A percentile compares a stretch with the other conserved stretches of the same genome.
phyloP scores from a whole-genome alignment of 1,140 invertebrate genomes.

The Thereuonema tuberculata region DNA sequence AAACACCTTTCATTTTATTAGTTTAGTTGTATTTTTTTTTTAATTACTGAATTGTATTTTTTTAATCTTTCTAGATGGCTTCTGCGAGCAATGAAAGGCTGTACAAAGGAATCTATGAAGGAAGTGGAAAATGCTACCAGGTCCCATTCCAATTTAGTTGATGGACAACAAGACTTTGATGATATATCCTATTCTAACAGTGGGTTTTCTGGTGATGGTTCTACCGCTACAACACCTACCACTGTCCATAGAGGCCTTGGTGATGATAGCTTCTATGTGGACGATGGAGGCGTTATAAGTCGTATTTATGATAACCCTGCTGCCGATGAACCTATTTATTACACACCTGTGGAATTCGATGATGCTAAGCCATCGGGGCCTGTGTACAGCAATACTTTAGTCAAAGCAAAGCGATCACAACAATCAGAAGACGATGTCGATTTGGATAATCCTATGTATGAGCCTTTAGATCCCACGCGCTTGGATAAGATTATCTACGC shows the following conservation, averaged over 20 bases:
- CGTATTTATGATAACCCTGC: constrained; percentile 2
- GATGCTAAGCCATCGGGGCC: not conserved
- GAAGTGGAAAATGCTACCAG: too few relatives aligned
- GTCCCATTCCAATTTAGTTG: too few relatives aligned
- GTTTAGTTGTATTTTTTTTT: too few relatives aligned
- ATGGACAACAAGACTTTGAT: too few relatives aligned
- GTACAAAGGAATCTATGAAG: too few relatives aligned
- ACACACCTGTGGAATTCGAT: constrained; percentile 2
- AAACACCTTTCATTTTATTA: too few relatives aligned
- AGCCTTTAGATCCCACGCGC: constrained; percentile 6
- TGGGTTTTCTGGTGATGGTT: not conserved
- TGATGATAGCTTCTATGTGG: not conserved
- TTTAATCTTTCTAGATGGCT: too few relatives aligned
- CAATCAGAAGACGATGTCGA: not conserved
- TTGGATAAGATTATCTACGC: constrained; percentile 13
- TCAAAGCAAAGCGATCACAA: not conserved
- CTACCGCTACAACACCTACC: not conserved
- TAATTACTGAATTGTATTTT: too few relatives aligned
- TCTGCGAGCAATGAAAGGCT: too few relatives aligned
- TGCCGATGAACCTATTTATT: constrained; percentile 4
- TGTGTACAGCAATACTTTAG: not conserved
- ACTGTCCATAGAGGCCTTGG: not conserved
- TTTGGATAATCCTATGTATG: not conserved
- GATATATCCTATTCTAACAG: not conserved
- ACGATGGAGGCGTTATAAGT: not conserved